Evolutionary conservation across 2,797 vertebrate genomes (phyloP), one percentile per base, ranked within the genome.

Genomic region (Argentina silus): DNA sequence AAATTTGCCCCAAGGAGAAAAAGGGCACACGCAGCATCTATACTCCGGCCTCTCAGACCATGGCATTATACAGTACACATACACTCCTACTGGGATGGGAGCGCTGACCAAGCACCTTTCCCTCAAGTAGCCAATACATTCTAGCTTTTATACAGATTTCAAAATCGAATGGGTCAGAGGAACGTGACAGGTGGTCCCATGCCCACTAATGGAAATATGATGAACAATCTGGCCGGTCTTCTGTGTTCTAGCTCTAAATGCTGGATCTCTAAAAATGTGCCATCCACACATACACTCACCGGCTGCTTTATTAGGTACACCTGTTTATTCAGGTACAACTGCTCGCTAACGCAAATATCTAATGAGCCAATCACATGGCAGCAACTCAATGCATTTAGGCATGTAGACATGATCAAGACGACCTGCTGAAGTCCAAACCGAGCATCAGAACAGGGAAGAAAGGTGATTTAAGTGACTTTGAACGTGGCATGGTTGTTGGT

Each of bases 171-270:
- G 17, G 3, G 17, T 27, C 51, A 53, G 51, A 53, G 51, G 11
- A 15, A 53, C 3, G 4, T 14, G 42, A 69, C 67, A 45, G 36
- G 53, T 19, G 19, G 15, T 45, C 17, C 36, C 42, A 10, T 36
- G 10, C 53, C 7, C 50, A 15, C 56, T 48, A 48, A 65, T 61
- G 57, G 55, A 56, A 62, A 53, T 17, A 45, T 67, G 11, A 76
- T 73, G 43, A 78, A 70, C 15, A 77, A 68, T 55, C 36, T 27
- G 57, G 60, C 67, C 44, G 64, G 70, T 43, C n/a, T 66, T 59
- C 69, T 36, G 9, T 51, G 36, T 73, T 56, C 65, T 44, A 45
- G 50, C 11, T 65, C 56, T 57, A 67, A 47, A 55, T 0, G 14
- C 11, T 50, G 19, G 27, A 36, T 4, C 27, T 36, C n/a, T n/a